Evolutionary conservation across 2,888 invertebrate genomes (phyloP).

Genomic region (Choristoneura rosaceana): DNA sequence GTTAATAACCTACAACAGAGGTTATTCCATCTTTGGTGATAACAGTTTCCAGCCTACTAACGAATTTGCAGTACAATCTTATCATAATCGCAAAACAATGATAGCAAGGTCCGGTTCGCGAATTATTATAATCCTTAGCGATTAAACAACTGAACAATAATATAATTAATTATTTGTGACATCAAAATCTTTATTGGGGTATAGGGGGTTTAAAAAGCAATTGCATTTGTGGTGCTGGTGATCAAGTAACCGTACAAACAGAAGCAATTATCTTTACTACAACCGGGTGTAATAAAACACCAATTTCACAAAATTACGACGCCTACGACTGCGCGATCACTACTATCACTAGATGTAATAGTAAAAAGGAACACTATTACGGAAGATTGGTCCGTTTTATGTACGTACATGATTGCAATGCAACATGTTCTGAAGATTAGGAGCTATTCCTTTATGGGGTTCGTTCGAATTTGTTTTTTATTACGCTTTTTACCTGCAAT

Average conservation of each 20-base stretch:
- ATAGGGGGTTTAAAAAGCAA: background rate
- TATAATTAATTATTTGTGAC: conserved; percentile 8
- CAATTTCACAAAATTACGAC: background rate
- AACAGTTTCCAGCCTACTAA: background rate
- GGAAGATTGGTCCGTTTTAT: background rate
- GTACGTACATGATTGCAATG: background rate
- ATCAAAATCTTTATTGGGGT: background rate
- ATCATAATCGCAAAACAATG: conserved; percentile 11
- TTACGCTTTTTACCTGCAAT: background rate
- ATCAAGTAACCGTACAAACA: background rate
- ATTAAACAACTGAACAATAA: conserved; percentile 1
- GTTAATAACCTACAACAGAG: conserved; percentile 4
- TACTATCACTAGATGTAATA: background rate
- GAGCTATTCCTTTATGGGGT: background rate
- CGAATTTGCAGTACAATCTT: conserved; percentile 1
- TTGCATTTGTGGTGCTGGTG: background rate
- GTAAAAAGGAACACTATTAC: background rate
- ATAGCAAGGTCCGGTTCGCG: conserved; percentile 30
- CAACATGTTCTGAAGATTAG: background rate
- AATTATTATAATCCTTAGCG: conserved; percentile 11
- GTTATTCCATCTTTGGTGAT: background rate
- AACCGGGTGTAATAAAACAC: conserved; percentile 1
- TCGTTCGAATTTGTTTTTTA: no score
- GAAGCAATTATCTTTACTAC: background rate
- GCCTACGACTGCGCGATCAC: background rate